A percentile compares a stretch with the other conserved stretches of the same genome.
phyloP scores from a whole-genome alignment of 2,113 vertebrate genomes.

The Chamaea fasciata region DNA sequence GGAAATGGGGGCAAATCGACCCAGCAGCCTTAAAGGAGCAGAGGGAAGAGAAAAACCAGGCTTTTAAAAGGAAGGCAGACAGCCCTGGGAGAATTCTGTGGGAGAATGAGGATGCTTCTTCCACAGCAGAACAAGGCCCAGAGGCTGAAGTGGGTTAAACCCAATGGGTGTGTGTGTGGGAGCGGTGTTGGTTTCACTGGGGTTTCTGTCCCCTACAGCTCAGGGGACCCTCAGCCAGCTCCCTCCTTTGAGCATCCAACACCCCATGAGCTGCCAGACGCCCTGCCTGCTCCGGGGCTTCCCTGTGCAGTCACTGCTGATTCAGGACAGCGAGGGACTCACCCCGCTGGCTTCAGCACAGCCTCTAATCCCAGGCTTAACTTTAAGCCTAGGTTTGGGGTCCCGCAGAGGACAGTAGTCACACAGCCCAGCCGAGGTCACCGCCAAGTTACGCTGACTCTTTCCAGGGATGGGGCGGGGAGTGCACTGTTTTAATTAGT shows the following conservation, averaged over 20 bases:
- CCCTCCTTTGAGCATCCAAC: background rate
- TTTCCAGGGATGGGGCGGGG: background rate
- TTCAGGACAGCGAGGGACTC: background rate
- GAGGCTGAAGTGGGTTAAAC: background rate
- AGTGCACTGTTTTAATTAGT: background rate
- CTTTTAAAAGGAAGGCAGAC: background rate
- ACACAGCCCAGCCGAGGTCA: background rate
- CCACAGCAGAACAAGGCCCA: background rate
- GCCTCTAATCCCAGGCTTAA: constrained; percentile 27
- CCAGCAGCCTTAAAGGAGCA: background rate
- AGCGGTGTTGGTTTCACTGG: background rate
- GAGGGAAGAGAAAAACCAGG: background rate
- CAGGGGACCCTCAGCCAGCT: background rate
- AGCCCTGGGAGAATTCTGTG: background rate
- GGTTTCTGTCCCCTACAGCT: background rate
- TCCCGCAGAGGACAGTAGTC: background rate
- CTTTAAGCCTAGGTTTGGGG: background rate
- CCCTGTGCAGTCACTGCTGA: background rate
- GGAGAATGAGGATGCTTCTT: background rate
- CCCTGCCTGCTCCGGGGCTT: accelerated
- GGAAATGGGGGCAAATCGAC: background rate
- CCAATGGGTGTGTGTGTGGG: accelerated
- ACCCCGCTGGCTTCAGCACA: background rate
- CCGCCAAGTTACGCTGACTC: accelerated
- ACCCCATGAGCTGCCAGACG: accelerated